Percentiles rank a stretch among this genome's conserved stretches.
Evolutionary conservation across 1,140 invertebrate species (phyloP).

Genomic region (Formica selysi): DNA sequence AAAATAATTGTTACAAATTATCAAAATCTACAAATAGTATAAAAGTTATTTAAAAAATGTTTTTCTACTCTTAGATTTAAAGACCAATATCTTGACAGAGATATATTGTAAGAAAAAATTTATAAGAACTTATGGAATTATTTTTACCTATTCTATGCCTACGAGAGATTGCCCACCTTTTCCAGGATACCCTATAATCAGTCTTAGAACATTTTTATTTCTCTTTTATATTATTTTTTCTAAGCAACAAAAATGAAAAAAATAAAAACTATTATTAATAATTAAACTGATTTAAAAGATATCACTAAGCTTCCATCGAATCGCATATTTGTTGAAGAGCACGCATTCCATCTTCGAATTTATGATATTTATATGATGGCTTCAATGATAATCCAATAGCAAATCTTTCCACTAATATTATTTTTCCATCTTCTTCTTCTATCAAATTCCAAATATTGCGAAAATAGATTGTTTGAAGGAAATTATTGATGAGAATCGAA

Average conservation of each 20-base stretch:
- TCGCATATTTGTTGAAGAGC: conserved; percentile 71
- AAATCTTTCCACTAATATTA: conserved; percentile 45
- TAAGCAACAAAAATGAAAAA: neutral
- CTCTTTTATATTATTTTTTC: neutral
- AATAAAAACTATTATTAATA: neutral
- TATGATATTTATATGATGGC: conserved; percentile 71
- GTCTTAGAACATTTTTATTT: too few relatives aligned
- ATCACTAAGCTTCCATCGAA: neutral
- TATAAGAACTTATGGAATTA: too few relatives aligned
- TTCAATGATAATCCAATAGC: neutral
- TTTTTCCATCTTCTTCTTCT: conserved; percentile 63
- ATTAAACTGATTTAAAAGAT: neutral
- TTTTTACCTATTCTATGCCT: too few relatives aligned
- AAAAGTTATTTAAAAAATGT: too few relatives aligned
- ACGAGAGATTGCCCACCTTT: too few relatives aligned
- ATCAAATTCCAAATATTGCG: conserved; percentile 75
- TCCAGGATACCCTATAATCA: too few relatives aligned
- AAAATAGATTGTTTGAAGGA: conserved; percentile 77
- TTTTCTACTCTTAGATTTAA: too few relatives aligned
- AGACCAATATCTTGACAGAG: too few relatives aligned
- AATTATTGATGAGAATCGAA: conserved; percentile 18
- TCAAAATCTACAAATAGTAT: too few relatives aligned
- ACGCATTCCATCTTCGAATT: conserved; percentile 71
- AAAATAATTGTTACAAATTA: too few relatives aligned
- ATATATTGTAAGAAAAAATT: too few relatives aligned